phyloP scores from a whole-genome alignment of 2,888 invertebrate genomes.

The Pandemis corylana region DNA sequence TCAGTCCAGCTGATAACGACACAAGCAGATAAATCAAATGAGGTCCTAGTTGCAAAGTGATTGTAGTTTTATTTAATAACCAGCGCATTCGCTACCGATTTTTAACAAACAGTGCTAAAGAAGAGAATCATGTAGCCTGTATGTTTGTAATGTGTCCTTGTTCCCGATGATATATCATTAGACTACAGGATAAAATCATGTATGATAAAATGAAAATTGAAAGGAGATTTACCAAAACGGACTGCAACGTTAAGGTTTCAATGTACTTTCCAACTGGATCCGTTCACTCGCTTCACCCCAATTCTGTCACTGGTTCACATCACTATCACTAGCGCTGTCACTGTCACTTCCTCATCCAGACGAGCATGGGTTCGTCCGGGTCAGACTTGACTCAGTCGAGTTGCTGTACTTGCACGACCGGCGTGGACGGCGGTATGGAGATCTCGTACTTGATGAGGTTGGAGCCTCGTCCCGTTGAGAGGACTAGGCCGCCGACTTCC shows the following conservation, averaged over 20 bases:
- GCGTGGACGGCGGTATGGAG: conserved; percentile 79
- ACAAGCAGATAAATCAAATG: neutral
- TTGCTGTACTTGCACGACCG: conserved; percentile 80
- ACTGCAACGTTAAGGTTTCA: too few species aligned
- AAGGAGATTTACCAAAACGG: too few species aligned
- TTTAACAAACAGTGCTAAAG: too few species aligned
- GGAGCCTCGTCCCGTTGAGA: conserved; percentile 73
- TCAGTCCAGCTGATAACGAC: neutral
- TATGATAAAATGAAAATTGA: too few species aligned
- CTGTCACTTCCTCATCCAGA: conserved; percentile 47
- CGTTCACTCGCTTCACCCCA: neutral
- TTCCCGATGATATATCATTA: too few species aligned
- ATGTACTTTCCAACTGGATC: too few species aligned
- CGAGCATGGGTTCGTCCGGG: conserved; percentile 49
- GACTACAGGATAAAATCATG: too few species aligned
- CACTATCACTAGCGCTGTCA: conserved; percentile 15
- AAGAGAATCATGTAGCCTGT: too few species aligned
- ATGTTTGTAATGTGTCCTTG: neutral
- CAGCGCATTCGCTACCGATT: too few species aligned
- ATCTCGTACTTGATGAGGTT: conserved; percentile 86
- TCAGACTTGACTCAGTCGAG: conserved; percentile 72
- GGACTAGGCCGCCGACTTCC: conserved; percentile 74
- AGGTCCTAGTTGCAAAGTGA: neutral
- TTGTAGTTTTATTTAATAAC: neutral
- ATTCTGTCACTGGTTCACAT: conserved; percentile 6